Conservation (phyloP, 2,888 invertebrate genomes). For the Drosophila tanythrix region DNA sequence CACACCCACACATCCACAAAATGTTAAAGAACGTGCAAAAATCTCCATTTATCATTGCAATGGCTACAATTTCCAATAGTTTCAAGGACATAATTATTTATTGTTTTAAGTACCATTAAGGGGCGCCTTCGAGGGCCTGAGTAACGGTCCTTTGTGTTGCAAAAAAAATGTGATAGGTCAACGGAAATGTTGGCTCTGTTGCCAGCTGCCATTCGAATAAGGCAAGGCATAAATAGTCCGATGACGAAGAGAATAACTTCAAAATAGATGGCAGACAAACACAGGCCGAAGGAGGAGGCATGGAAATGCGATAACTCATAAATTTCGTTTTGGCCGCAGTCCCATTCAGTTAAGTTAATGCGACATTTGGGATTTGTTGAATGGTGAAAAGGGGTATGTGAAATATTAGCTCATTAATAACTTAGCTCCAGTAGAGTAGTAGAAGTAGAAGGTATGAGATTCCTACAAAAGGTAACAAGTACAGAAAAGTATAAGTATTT, state of each 20-base stretch:
- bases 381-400: slow-evolving; percentile 6
- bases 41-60: slow-evolving; percentile 31
- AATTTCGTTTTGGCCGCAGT: slow-evolving; percentile 21
- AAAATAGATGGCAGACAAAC: slow-evolving; percentile 45
- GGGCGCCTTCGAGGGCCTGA: not conserved
- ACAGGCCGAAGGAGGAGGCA: slow-evolving; percentile 9
- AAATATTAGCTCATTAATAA: slow-evolving; percentile 36
- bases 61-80: slow-evolving; percentile 43
- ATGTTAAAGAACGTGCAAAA: not conserved
- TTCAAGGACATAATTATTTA: slow-evolving; percentile 70
- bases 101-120: slow-evolving; percentile 52
- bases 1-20: slow-evolving; percentile 6
- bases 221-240: slow-evolving; percentile 35
- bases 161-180: slow-evolving; percentile 49
- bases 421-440: not conserved
- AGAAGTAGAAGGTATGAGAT: not conserved
- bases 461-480: not conserved
- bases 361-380: slow-evolving; percentile 19
- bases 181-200: slow-evolving; percentile 40
- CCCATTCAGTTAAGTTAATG: slow-evolving; percentile 30
- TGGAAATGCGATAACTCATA: slow-evolving; percentile 45
- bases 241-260: slow-evolving; percentile 42
- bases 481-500: not conserved
- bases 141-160: slow-evolving; percentile 35
- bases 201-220: slow-evolving; percentile 23